Base-by-base conservation (phyloP, 2,797 vertebrate species). In the Phrynocephalus forsythii region DNA sequence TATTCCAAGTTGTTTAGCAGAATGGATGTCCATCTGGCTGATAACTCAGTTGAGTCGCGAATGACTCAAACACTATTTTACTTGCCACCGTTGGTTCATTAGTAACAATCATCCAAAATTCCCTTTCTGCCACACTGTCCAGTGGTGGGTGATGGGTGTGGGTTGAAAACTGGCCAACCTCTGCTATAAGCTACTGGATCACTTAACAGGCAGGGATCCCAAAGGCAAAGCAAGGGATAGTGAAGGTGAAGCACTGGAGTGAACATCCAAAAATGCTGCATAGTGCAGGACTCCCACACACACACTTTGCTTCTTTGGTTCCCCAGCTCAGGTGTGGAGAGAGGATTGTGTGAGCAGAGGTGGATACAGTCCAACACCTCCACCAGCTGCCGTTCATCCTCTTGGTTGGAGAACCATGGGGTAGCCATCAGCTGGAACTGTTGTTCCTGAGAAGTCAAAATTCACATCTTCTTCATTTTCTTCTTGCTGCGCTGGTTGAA, bases 401-500 rank as follows among this genome's bases (percentile, higher is more conserved):
- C 80, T 87, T 88, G 1, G 66, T 28, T 56, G 79, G 33, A 86
- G 77, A 67, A 63, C 50, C 33, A 13, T 22, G n/a, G 0, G 72
- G 75, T 38, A 79, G 60, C 28, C 77, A n/a, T 91, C 0, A 0
- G 84, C 88, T 79, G 82, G 77, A 63, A 60, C 28, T 88, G n/a
- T 15, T 33, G 30, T 26, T 48, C 79, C 44, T 75, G n/a, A 84
- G 15, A 28, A 33, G 0, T 56, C 79, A 56, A 69, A 15, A 87
- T 76, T 98, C 96, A 99, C 95, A 99, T 97, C 95, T 99, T 99
- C 95, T 98, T 99, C 89, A 97, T 95, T 86, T 98, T 97, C 92
- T 99, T 99, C 94, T 97, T 99, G 86, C 98, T 98, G 87, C 97
- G 98, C 92, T 99, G 98, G 94, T 98, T 99, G 95, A 99, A 99